These are phyloP conservation scores for Synanthedon myopaeformis DNA, from an alignment of 2,888 invertebrate genomes.

Conservation along the genomic window DNA sequence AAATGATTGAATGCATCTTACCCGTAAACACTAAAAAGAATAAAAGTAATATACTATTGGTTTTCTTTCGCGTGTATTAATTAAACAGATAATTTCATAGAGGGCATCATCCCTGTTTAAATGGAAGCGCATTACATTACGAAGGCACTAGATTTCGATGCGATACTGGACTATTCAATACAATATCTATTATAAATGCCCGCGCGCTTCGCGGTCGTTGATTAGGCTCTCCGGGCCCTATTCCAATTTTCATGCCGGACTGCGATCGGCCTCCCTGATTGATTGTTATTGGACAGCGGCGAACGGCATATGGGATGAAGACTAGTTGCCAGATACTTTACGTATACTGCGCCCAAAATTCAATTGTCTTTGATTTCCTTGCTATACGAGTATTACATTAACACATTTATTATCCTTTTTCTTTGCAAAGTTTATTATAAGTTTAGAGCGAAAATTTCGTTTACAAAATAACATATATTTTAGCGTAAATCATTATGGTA, in stretches of 20 bases:
- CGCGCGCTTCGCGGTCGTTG: slow-evolving; percentile 35
- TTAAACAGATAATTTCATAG: slow-evolving; percentile 11
- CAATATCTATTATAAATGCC: slow-evolving; percentile 54
- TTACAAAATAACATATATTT: too few relatives aligned
- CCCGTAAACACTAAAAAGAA: not conserved
- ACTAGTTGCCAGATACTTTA: slow-evolving; percentile 1
- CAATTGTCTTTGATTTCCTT: not conserved
- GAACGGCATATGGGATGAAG: slow-evolving; percentile 6
- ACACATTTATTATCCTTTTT: too few relatives aligned
- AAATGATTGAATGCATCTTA: slow-evolving; percentile 27
- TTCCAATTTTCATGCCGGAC: slow-evolving; percentile 54
- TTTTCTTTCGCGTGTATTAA: slow-evolving; percentile 15
- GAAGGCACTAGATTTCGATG: slow-evolving; percentile 34
- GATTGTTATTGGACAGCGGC: slow-evolving; percentile 38
- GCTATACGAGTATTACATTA: too few relatives aligned
- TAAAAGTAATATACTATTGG: not conserved
- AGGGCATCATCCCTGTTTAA: slow-evolving; percentile 24
- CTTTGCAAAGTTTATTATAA: too few relatives aligned
- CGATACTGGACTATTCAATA: slow-evolving; percentile 52
- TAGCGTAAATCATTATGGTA: too few relatives aligned
- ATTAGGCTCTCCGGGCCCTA: slow-evolving; percentile 41
- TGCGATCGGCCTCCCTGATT: slow-evolving; percentile 43
- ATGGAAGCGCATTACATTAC: slow-evolving; percentile 31
- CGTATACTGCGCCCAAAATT: not conserved
- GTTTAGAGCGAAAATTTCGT: too few relatives aligned